Evolutionary conservation across 2,888 invertebrate genomes (phyloP).

Genomic region (Sarcophaga variegata): DNA sequence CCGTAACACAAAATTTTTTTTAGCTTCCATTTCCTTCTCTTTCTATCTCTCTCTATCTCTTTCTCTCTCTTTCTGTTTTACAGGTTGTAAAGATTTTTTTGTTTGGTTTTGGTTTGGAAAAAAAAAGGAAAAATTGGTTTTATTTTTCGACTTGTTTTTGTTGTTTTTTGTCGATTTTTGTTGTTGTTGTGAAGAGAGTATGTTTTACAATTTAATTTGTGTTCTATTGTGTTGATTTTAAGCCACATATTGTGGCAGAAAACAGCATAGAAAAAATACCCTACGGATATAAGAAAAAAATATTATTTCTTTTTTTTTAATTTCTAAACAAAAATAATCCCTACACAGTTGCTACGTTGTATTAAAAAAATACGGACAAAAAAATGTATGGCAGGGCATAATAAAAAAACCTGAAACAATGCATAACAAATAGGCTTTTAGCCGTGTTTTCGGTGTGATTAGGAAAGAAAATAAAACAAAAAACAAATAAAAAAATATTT

Average conservation of each 20-base stretch:
- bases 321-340: conserved; percentile 23
- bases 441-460: conserved; percentile 57
- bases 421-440: conserved; percentile 31
- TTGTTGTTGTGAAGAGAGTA: not conserved
- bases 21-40: no score
- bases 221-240: conserved; percentile 11
- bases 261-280: not conserved
- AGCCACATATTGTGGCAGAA: not conserved
- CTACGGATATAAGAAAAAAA: conserved; percentile 19
- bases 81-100: no score
- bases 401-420: conserved; percentile 1
- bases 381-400: not conserved
- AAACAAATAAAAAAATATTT: not conserved
- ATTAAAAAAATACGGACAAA: not conserved
- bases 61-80: no score
- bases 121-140: no score
- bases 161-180: not conserved
- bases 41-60: no score
- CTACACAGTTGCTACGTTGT: conserved; percentile 29
- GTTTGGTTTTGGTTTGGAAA: no score
- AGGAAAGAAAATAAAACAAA: conserved; percentile 27
- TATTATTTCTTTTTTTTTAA: no score
- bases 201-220: not conserved
- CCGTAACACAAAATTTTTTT: no score
- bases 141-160: no score